phyloP scores from a whole-genome alignment of 1,140 invertebrate genomes.

The Aleiodes sp. region DNA sequence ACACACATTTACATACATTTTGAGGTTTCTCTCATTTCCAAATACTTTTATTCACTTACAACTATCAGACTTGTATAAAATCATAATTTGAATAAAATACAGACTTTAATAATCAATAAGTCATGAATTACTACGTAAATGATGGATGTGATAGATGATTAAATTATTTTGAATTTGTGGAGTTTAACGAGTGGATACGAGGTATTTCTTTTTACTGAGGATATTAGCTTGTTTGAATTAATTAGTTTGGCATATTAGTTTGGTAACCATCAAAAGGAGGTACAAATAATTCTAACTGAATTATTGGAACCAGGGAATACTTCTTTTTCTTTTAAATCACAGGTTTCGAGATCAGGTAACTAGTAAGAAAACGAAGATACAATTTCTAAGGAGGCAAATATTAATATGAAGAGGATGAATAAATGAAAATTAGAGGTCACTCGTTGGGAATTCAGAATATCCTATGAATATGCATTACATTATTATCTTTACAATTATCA shows the following conservation, averaged over 20 bases:
- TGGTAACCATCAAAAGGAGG: not conserved
- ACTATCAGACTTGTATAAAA: constrained; percentile 29
- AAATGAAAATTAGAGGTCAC: not conserved
- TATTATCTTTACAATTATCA: not conserved
- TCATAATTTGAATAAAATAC: not conserved
- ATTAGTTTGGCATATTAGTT: not conserved
- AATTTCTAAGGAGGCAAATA: not conserved
- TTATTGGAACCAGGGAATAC: not conserved
- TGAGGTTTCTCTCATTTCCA: not conserved
- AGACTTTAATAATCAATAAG: not conserved
- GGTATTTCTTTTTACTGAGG: no score
- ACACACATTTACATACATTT: not conserved
- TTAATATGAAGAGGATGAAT: no score
- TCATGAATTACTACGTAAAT: not conserved
- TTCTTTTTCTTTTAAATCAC: constrained; percentile 10
- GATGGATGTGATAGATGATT: not conserved
- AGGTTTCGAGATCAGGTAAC: constrained; percentile 25
- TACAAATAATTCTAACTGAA: constrained; percentile 11
- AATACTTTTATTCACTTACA: constrained; percentile 5
- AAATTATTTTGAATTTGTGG: no score
- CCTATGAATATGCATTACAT: not conserved
- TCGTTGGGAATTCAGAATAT: not conserved
- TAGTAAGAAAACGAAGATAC: constrained; percentile 4
- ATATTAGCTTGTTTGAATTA: no score
- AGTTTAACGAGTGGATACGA: no score